A percentile compares a stretch with the other conserved stretches of the same genome.
phyloP scores from a whole-genome alignment of 1,140 invertebrate genomes.

The Lucilia sericata region DNA sequence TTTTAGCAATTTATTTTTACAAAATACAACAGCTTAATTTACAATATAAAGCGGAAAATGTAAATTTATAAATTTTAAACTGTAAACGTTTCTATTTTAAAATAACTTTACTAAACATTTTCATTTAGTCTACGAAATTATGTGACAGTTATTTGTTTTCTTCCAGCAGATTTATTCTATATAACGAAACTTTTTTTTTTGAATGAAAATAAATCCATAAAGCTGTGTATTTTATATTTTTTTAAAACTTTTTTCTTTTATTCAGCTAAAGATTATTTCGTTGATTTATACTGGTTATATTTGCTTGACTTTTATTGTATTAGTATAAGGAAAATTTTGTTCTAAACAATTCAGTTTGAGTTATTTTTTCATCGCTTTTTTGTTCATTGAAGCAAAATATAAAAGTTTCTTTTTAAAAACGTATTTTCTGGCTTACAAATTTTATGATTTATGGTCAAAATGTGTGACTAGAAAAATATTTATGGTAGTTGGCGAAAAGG shows the following conservation, averaged over 20 bases:
- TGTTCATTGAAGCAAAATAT: not conserved
- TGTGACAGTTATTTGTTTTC: no score
- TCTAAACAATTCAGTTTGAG: not conserved
- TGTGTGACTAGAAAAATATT: conserved; percentile 5
- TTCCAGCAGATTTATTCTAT: no score
- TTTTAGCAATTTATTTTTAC: no score
- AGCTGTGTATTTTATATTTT: not conserved
- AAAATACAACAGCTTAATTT: no score
- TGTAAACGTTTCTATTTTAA: no score
- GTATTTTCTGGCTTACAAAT: conserved; percentile 10
- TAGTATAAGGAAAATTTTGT: not conserved
- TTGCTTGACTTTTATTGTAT: conserved; percentile 11
- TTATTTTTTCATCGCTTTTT: not conserved
- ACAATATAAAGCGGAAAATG: no score
- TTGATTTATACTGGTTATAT: not conserved
- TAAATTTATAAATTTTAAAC: no score
- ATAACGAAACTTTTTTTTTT: no score
- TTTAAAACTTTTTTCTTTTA: not conserved
- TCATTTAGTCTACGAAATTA: no score
- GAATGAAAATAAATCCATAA: no score
- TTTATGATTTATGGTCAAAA: conserved; percentile 1
- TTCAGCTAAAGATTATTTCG: not conserved
- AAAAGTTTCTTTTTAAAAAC: not conserved
- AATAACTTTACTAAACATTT: no score
- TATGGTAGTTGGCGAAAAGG: not conserved